Conservation (phyloP, 1,140 invertebrate species). For the Zelostemma sp. region DNA sequence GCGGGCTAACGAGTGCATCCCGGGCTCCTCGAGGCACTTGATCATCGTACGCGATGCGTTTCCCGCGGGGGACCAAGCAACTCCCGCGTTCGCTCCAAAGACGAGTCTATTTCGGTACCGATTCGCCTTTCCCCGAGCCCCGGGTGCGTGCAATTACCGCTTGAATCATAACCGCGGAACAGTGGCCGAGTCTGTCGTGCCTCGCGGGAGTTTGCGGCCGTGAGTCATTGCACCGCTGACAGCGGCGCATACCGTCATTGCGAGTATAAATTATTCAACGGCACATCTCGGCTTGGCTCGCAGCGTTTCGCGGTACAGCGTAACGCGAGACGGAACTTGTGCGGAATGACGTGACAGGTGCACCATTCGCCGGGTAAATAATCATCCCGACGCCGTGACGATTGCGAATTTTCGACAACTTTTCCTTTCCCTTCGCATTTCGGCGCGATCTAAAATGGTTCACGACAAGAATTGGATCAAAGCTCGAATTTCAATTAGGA, state of each 20-base stretch:
- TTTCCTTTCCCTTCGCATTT: no score
- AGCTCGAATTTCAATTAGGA: no score
- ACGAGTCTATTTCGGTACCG: slow-evolving; percentile 23
- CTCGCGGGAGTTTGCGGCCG: not conserved
- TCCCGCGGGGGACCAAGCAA: not conserved
- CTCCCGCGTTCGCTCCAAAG: slow-evolving; percentile 1
- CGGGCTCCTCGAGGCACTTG: slow-evolving; percentile 3
- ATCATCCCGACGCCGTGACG: no score
- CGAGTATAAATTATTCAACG: slow-evolving; percentile 2
- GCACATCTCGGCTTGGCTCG: slow-evolving; percentile 1
- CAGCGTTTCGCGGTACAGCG: not conserved
- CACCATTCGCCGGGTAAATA: no score
- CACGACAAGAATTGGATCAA: no score
- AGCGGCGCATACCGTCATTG: slow-evolving; percentile 5
- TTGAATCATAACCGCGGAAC: slow-evolving; percentile 24
- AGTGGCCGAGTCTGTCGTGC: not conserved
- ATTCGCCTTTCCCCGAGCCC: not conserved
- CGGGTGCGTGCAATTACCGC: slow-evolving; percentile 19
- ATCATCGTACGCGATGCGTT: slow-evolving; percentile 2
- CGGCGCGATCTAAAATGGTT: no score
- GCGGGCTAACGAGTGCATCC: slow-evolving; percentile 1
- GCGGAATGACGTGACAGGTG: not conserved
- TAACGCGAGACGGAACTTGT: not conserved
- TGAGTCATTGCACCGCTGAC: slow-evolving; percentile 30
- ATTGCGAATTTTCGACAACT: no score